These are phyloP conservation scores for Hylyphantes graminicola DNA, from an alignment of 1,140 invertebrate genomes.

Conservation along the genomic window DNA sequence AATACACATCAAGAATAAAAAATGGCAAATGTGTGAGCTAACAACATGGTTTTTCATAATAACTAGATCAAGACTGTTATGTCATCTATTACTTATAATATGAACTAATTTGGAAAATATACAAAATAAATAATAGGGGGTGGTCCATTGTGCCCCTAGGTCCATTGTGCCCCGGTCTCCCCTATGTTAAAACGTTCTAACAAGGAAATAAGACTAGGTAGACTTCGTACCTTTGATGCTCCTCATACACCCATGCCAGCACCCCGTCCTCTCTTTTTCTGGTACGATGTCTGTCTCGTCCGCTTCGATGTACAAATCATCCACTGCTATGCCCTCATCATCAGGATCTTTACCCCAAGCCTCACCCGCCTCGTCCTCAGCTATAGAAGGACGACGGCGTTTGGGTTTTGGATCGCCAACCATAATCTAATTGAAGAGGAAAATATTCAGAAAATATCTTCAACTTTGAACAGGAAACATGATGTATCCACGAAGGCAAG, in stretches of 20 bases:
- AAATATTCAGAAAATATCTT: background rate
- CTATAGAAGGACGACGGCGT: constrained; percentile 33
- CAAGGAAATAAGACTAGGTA: no score
- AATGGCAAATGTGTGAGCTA: no score
- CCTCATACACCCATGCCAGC: constrained; percentile 54
- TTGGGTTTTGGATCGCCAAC: background rate
- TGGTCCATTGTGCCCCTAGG: no score
- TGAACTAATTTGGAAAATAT: no score
- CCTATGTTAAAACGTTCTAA: no score
- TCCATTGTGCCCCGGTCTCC: no score
- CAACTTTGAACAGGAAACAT: background rate
- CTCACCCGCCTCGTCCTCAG: constrained; percentile 42
- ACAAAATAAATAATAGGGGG: no score
- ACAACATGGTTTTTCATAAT: no score
- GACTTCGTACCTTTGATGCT: constrained; percentile 48
- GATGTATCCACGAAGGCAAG: background rate
- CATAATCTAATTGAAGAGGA: constrained; percentile 15
- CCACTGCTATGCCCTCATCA: constrained; percentile 50
- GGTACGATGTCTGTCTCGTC: constrained; percentile 57
- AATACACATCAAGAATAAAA: no score
- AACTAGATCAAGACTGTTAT: no score
- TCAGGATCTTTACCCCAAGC: constrained; percentile 39
- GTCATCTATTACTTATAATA: no score
- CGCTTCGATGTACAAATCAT: constrained; percentile 44
- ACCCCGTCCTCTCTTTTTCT: constrained; percentile 50